Base-by-base conservation (phyloP, 1,140 invertebrate species). In the Drosophila sechellia region DNA sequence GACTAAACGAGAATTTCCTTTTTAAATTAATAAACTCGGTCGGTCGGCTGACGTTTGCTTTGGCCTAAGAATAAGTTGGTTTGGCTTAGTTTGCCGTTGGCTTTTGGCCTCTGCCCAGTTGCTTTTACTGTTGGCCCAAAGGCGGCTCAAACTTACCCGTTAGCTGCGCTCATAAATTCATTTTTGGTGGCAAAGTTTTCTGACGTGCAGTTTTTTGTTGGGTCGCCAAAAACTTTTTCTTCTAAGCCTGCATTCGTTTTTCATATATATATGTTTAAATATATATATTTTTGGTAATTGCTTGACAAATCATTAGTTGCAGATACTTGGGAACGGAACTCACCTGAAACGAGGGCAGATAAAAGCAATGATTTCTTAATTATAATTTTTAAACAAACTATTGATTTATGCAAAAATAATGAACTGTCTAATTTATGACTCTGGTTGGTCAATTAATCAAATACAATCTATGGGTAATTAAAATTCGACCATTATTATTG, bases 1-100 rank as follows among this genome's bases (percentile, higher is more conserved):
- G 83, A 90, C 80, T 90, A 90, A 90, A 90, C 81, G 83, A 79
- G 80, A 91, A 91, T 91, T 91, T 91, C 84, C 89, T 89, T 89
- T 91, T 91, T 81, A 85, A 85, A 89, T 91, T 91, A 91, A 91
- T 91, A 91, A 91, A 85, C 81, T 79, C 77, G 72, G 49, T 59
- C 60, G 46, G 59, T 39, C 34, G 77, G 34, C 66, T 46, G 50
- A 52, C 57, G 69, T 53, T 73, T 20, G 46, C 43, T n/a, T 46
- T 53, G 61, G 60, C 37, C 56, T 50, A 35, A 13, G 45, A 48
- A 13, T 20, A 48, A 39, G 42, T 37, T 35, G 48, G 45, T 54
- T 61, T 55, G n/a, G 45, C 15, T 37, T 35, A 35, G 54, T 34
- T 59, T 45, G 25, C 22, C 54, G 15, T 31, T 59, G 54, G 27